phyloP scores from a whole-genome alignment of 2,888 invertebrate species.

The Lacanobia wlatinum region DNA sequence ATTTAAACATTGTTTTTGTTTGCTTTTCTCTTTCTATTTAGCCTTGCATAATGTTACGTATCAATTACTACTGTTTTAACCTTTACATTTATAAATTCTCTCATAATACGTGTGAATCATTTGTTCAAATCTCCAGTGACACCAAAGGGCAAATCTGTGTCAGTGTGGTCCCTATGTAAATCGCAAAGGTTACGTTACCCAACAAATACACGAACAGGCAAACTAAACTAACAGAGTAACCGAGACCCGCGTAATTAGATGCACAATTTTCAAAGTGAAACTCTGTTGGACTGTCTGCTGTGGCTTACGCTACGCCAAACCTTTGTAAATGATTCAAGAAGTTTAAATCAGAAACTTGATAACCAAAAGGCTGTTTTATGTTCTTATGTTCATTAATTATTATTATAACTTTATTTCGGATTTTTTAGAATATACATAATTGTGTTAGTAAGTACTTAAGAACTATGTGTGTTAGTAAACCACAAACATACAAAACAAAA shows the following conservation, averaged over 20 bases:
- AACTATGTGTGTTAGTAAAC: too few relatives aligned
- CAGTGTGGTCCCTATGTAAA: constrained; percentile 37
- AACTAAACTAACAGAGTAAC: constrained; percentile 61
- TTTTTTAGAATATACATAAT: too few relatives aligned
- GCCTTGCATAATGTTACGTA: neutral
- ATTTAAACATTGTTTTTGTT: neutral
- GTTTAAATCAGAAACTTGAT: constrained; percentile 28
- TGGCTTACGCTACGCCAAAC: constrained; percentile 57
- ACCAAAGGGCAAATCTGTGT: constrained; percentile 50
- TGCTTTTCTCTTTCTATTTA: neutral
- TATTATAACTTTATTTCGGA: too few relatives aligned
- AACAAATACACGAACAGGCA: constrained; percentile 44
- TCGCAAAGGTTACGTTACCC: constrained; percentile 51
- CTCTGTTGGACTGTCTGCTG: constrained; percentile 56
- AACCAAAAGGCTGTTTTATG: neutral
- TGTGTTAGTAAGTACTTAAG: too few relatives aligned
- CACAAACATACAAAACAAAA: too few relatives aligned
- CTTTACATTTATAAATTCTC: neutral
- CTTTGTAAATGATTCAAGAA: constrained; percentile 54
- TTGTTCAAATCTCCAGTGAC: constrained; percentile 24
- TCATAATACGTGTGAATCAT: constrained; percentile 1
- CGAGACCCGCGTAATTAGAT: constrained; percentile 63
- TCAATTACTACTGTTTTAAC: neutral
- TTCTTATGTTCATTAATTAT: too few relatives aligned
- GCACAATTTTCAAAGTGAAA: constrained; percentile 65